Percentiles rank a stretch among this genome's conserved stretches.
These are phyloP conservation scores for Typhlomys cinereus DNA, from an alignment of 2,113 vertebrate genomes.

Conservation along the genomic window DNA sequence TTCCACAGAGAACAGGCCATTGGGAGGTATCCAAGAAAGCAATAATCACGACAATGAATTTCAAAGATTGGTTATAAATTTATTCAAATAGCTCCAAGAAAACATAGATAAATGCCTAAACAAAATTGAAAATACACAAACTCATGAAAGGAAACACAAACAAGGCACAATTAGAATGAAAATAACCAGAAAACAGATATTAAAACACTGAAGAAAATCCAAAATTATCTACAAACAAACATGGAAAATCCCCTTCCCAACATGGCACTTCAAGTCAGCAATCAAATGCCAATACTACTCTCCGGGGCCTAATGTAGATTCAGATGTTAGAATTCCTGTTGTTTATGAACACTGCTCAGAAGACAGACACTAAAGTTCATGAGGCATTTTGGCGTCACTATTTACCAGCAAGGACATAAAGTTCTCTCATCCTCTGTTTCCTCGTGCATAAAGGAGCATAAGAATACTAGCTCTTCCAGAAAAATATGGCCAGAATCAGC, in stretches of 20 bases:
- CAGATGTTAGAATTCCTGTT: slow-evolving; percentile 41
- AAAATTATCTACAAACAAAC: too few species aligned
- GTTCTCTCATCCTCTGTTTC: not conserved
- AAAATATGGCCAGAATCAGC: not conserved
- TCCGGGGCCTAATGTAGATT: slow-evolving; percentile 34
- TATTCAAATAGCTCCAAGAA: too few species aligned
- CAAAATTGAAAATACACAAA: too few species aligned
- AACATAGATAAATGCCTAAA: too few species aligned
- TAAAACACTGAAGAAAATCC: too few species aligned
- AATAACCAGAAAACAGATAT: too few species aligned
- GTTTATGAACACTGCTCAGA: slow-evolving; percentile 40
- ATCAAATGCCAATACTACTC: slow-evolving; percentile 53
- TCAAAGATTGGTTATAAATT: too few species aligned
- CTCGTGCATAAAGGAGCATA: not conserved
- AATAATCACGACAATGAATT: too few species aligned
- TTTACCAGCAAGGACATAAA: not conserved
- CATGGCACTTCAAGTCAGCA: slow-evolving; percentile 19
- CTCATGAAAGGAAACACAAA: too few species aligned
- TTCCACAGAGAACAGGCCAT: too few species aligned
- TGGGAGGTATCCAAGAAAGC: too few species aligned
- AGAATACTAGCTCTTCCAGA: not conserved
- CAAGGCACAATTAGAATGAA: too few species aligned
- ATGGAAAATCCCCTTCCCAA: not conserved
- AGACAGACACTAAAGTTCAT: not conserved
- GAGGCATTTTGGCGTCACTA: not conserved